phyloP scores from a whole-genome alignment of 2,888 invertebrate genomes.

The Epinotia ramella region DNA sequence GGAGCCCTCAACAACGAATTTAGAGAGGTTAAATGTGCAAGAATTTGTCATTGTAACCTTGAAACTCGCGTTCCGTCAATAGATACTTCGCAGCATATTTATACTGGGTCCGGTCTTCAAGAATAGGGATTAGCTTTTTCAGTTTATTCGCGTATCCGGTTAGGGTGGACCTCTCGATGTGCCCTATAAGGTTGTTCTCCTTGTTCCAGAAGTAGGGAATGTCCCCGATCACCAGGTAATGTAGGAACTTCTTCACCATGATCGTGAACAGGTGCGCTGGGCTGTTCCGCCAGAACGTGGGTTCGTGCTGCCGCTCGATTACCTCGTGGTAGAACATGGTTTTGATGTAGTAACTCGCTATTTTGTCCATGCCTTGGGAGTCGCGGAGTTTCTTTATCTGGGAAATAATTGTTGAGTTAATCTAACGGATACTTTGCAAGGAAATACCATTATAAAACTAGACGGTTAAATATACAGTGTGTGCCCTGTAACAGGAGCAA shows the following conservation, averaged over 20 bases:
- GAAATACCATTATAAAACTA: no score
- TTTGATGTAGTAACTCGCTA: conserved; percentile 86
- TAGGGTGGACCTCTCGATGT: conserved; percentile 52
- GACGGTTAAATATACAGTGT: no score
- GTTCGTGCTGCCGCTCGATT: conserved; percentile 53
- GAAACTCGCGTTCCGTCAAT: conserved; percentile 60
- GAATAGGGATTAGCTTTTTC: conserved; percentile 54
- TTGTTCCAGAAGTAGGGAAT: conserved; percentile 82
- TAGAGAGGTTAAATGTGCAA: conserved; percentile 51
- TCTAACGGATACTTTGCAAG: no score
- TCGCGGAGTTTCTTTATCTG: conserved; percentile 83
- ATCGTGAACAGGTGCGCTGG: conserved; percentile 65
- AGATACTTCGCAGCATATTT: conserved; percentile 65
- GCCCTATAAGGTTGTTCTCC: conserved; percentile 72
- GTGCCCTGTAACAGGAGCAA: no score
- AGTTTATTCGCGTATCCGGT: conserved; percentile 60
- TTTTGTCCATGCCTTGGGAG: conserved; percentile 65
- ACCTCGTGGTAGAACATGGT: conserved; percentile 79
- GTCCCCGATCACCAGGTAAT: conserved; percentile 57
- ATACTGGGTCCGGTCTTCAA: conserved; percentile 58
- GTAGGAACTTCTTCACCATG: conserved; percentile 71
- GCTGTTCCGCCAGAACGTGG: conserved; percentile 61
- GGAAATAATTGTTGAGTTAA: conserved; percentile 42
- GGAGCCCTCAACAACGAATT: neutral
- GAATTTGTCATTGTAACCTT: conserved; percentile 57